phyloP scores from a whole-genome alignment of 2,113 vertebrate species.

The Deroptyus accipitrinus region DNA sequence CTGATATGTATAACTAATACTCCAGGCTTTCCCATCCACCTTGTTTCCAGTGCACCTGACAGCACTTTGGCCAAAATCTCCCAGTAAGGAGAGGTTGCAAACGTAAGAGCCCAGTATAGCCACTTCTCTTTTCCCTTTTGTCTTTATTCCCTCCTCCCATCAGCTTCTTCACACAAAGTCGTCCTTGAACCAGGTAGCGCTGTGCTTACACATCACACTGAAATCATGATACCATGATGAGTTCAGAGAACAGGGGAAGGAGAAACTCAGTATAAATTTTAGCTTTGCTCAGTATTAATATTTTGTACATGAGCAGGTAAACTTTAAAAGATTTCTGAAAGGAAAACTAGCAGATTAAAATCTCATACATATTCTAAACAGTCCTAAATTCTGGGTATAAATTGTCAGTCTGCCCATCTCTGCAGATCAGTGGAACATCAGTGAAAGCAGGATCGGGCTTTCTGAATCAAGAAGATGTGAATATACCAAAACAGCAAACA shows the following conservation, averaged over 20 bases:
- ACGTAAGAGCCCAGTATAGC: rapidly evolving
- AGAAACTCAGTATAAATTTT: not conserved
- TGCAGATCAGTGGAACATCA: not conserved
- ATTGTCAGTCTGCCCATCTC: not conserved
- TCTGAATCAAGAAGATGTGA: not conserved
- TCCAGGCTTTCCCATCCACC: not conserved
- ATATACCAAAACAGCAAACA: not conserved
- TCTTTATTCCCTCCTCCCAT: not conserved
- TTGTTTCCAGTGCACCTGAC: not conserved
- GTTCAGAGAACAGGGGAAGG: not conserved
- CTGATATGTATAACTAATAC: rapidly evolving
- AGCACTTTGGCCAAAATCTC: not conserved
- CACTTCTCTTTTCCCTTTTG: not conserved
- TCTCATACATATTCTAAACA: not conserved
- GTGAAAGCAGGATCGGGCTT: not conserved
- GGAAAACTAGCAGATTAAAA: not conserved
- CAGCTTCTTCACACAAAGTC: not conserved
- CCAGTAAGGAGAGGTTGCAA: not conserved
- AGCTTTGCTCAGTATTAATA: not conserved
- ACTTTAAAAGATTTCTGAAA: not conserved
- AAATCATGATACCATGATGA: not conserved
- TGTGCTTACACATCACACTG: not conserved
- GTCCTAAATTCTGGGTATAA: not conserved
- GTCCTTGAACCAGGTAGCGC: not conserved
- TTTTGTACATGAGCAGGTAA: not conserved